Conservation (phyloP, 1,140 invertebrate species). For the Eubasilissa regina region DNA sequence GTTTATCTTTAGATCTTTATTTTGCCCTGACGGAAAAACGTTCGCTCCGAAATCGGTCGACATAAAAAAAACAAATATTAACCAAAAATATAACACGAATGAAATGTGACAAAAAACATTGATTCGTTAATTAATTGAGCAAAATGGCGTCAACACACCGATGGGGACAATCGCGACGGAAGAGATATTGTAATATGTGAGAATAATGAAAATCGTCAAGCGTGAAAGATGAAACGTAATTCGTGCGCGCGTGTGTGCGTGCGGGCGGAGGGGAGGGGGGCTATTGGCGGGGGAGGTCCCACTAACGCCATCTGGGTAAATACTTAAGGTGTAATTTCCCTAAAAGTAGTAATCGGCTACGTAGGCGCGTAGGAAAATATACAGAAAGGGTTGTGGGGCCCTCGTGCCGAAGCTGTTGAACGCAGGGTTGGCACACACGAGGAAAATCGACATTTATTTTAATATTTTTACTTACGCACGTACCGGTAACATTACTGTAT, state of each 20-base stretch:
- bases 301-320: conserved; percentile 59
- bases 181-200: conserved; percentile 52
- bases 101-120: no score
- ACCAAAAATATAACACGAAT: neutral
- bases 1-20: no score
- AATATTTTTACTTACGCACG: no score
- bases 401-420: conserved; percentile 9
- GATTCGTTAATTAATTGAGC: neutral
- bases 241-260: conserved; percentile 43
- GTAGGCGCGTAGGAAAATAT: conserved; percentile 58
- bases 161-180: conserved; percentile 38
- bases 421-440: conserved; percentile 14
- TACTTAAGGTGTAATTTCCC: conserved; percentile 60
- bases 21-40: neutral
- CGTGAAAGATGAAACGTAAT: conserved; percentile 47
- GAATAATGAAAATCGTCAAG: conserved; percentile 48
- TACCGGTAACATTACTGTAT: no score
- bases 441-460: neutral
- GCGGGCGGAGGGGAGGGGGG: conserved; percentile 32
- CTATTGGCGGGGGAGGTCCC: conserved; percentile 38
- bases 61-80: neutral
- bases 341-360: conserved; percentile 59
- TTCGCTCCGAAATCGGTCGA: no score
- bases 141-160: conserved; percentile 30
- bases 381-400: conserved; percentile 53